Conservation (phyloP, 2,888 invertebrate genomes). For the Lumbricus terrestris region DNA sequence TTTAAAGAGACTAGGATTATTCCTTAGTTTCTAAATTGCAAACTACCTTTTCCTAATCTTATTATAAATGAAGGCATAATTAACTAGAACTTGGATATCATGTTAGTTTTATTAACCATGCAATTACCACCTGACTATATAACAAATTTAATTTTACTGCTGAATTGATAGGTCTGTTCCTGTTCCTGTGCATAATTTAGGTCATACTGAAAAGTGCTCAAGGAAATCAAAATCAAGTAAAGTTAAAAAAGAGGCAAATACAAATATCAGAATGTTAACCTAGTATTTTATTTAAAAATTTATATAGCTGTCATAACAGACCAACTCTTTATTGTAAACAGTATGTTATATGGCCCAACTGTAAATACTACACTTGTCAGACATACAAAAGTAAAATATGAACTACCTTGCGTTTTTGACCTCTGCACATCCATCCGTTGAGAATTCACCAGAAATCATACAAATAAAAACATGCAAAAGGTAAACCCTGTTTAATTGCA, state of each 20-base stretch:
- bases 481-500: background rate
- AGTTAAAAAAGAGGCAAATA: too few species aligned
- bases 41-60: too few species aligned
- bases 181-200: background rate
- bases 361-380: background rate
- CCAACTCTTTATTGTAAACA: too few species aligned
- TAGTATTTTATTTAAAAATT: background rate
- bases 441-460: background rate
- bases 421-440: conserved; percentile 8
- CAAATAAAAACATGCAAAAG: background rate
- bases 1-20: too few species aligned
- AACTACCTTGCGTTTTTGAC: conserved; percentile 15
- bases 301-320: background rate
- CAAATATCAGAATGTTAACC: too few species aligned
- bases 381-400: conserved; percentile 13
- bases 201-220: background rate
- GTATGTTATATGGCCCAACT: background rate
- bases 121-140: background rate
- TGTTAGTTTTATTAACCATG: background rate
- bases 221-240: too few species aligned
- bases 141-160: background rate
- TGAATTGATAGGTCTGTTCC: background rate
- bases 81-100: background rate
- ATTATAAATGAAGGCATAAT: background rate
- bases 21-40: too few species aligned